Evolutionary conservation across 2,888 invertebrate species (phyloP).

Genomic region (Cyclophora punctaria): DNA sequence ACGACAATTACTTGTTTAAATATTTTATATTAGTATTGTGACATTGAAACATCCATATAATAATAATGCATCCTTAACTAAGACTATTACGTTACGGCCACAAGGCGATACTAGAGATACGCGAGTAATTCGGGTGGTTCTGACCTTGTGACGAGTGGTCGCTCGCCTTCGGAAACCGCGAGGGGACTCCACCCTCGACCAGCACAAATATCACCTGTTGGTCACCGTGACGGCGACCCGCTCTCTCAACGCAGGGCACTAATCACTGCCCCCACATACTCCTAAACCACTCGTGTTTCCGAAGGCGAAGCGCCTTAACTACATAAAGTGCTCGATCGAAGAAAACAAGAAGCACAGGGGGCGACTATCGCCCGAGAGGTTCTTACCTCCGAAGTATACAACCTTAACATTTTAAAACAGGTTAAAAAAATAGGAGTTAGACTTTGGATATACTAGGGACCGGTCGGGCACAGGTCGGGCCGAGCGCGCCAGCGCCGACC

Average conservation of each 20-base stretch:
- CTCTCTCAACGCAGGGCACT: constrained; percentile 7
- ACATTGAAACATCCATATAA: constrained; percentile 36
- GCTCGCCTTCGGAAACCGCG: constrained; percentile 39
- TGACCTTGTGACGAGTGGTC: constrained; percentile 38
- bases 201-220: constrained; percentile 7
- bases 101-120: constrained; percentile 34
- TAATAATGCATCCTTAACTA: constrained; percentile 30
- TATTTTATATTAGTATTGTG: constrained; percentile 18
- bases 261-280: constrained; percentile 27
- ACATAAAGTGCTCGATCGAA: constrained; percentile 45
- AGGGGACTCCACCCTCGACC: constrained; percentile 8
- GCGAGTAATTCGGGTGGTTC: constrained; percentile 51
- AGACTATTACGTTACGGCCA: constrained; percentile 36
- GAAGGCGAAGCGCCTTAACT: constrained; percentile 33
- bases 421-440: constrained; percentile 74
- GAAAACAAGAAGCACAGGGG: constrained; percentile 72
- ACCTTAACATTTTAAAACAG: constrained; percentile 70
- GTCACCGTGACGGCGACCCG: constrained; percentile 23
- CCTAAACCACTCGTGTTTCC: constrained; percentile 16
- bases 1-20: constrained; percentile 24
- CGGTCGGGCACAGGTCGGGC: constrained; percentile 22
- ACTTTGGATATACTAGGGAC: constrained; percentile 66
- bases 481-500: neutral
- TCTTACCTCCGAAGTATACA: constrained; percentile 53
- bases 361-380: constrained; percentile 52